phyloP scores from a whole-genome alignment of 2,888 invertebrate species.

The Acronicta aceris region DNA sequence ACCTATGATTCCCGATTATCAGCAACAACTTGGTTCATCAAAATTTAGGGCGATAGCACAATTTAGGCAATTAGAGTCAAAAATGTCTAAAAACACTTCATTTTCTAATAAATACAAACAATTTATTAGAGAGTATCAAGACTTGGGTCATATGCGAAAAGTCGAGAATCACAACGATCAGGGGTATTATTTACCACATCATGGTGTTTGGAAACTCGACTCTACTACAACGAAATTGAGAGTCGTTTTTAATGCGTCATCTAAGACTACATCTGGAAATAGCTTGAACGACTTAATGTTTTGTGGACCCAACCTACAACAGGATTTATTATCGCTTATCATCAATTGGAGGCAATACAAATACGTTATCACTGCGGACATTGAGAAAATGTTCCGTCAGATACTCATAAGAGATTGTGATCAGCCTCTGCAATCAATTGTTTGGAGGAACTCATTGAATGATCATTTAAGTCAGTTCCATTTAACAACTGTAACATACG shows the following conservation, averaged over 20 bases:
- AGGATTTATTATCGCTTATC: background rate
- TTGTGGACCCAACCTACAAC: constrained; percentile 2
- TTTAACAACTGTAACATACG: background rate
- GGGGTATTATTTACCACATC: background rate
- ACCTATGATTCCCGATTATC: constrained; percentile 4
- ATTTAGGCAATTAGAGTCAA: constrained; percentile 4
- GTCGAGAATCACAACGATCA: background rate
- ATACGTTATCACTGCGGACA: constrained; percentile 1
- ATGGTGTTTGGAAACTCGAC: background rate
- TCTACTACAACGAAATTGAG: background rate
- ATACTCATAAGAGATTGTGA: background rate
- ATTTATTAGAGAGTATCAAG: constrained; percentile 2
- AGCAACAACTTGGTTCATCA: constrained; percentile 4
- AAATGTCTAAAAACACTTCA: background rate
- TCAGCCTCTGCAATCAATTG: background rate
- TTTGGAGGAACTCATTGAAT: background rate
- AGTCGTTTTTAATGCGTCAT: background rate
- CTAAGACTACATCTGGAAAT: background rate
- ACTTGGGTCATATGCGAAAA: background rate
- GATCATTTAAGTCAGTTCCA: background rate
- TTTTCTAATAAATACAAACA: constrained; percentile 2
- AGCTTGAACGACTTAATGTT: background rate
- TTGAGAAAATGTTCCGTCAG: constrained; percentile 1
- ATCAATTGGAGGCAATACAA: background rate
- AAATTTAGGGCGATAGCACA: constrained; percentile 3